phyloP scores from a whole-genome alignment of 35 echinoderm and acorn worm genomes.

The Heliocidaris tuberculata region DNA sequence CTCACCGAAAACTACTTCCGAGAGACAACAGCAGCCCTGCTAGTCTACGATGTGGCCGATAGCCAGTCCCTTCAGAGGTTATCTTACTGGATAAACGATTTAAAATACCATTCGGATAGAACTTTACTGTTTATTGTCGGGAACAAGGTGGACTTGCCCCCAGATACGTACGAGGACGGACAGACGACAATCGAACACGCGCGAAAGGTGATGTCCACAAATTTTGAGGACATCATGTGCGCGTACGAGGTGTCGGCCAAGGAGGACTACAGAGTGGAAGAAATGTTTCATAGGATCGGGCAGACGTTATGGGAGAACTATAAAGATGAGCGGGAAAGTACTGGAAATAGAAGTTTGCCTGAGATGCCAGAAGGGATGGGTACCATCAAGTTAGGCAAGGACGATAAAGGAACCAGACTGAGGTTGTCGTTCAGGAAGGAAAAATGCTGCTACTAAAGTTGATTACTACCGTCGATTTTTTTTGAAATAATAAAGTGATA shows the following conservation, averaged over 20 bases:
- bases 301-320: constrained; percentile 74
- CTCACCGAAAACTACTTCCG: constrained; percentile 92
- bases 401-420: constrained; percentile 15
- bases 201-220: constrained; percentile 54
- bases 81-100: constrained; percentile 67
- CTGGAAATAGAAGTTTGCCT: constrained; percentile 35
- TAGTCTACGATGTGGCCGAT: constrained; percentile 89
- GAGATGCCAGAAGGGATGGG: constrained; percentile 39
- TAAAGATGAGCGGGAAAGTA: constrained; percentile 43
- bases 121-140: constrained; percentile 71
- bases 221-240: constrained; percentile 54
- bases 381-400: constrained; percentile 16
- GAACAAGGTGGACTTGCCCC: constrained; percentile 84
- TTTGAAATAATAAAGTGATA: not conserved
- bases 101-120: constrained; percentile 40
- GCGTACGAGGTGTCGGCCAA: constrained; percentile 81
- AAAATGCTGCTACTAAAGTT: constrained; percentile 24
- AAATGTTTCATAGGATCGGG: constrained; percentile 85
- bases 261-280: constrained; percentile 71
- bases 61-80: constrained; percentile 65
- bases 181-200: constrained; percentile 83
- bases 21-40: constrained; percentile 70
- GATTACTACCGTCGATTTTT: not conserved
- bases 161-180: constrained; percentile 52
- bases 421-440: constrained; percentile 33